These are phyloP conservation scores for Scophthalmus maximus DNA, from an alignment of 2,113 vertebrate genomes.

Conservation along the genomic window DNA sequence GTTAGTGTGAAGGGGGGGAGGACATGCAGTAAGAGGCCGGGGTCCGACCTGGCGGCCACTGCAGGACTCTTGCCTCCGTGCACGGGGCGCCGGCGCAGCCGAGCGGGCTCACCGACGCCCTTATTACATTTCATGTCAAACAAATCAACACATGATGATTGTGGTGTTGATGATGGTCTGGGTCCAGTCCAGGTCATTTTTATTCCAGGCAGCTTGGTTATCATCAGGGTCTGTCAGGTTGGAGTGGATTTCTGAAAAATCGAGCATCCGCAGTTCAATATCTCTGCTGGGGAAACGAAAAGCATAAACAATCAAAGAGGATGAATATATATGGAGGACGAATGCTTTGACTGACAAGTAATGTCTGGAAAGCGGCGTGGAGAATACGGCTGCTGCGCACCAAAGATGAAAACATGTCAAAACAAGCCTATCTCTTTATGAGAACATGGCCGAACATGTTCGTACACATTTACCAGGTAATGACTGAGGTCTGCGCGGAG, in stretches of 20 bases:
- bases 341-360: background rate
- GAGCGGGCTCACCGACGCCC: no score
- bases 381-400: background rate
- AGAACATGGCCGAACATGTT: no score
- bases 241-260: constrained; percentile 20
- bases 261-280: constrained; percentile 4
- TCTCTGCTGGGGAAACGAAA: constrained; percentile 2
- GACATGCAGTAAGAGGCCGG: no score
- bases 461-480: no score
- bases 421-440: background rate
- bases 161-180: no score
- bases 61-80: no score
- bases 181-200: background rate
- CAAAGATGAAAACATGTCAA: background rate
- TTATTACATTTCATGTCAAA: no score
- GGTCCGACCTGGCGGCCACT: no score
- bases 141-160: no score
- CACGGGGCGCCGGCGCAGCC: no score
- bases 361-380: background rate
- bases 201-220: background rate
- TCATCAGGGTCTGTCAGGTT: background rate
- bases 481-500: no score
- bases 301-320: constrained; percentile 19
- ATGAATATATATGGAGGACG: constrained; percentile 29
- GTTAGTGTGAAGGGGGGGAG: no score